A percentile compares a stretch with the other conserved stretches of the same genome.
Conservation (phyloP, 2,797 vertebrate genomes). For the Prunella strophiata region DNA sequence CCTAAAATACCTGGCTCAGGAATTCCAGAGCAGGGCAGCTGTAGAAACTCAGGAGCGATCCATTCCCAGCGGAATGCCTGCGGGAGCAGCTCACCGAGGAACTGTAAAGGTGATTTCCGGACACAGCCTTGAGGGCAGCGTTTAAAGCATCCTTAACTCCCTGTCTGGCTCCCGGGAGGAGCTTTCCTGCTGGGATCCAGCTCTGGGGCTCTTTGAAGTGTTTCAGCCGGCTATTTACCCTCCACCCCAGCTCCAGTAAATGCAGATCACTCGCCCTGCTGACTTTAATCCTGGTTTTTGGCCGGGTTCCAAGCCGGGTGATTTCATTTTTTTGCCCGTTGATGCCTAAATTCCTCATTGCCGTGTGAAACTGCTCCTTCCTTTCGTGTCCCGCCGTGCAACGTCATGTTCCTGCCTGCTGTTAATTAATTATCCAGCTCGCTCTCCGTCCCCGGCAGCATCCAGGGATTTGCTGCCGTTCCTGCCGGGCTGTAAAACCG, state of each 20-base stretch:
- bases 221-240: background rate
- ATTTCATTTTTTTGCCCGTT: background rate
- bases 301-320: background rate
- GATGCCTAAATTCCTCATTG: background rate
- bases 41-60: accelerated
- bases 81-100: accelerated
- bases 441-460: background rate
- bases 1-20: background rate
- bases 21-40: background rate
- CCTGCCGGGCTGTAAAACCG: background rate
- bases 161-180: background rate
- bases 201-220: background rate
- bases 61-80: accelerated
- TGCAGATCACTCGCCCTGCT: background rate
- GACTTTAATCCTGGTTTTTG: background rate
- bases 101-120: accelerated
- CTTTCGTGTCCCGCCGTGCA: background rate
- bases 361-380: background rate
- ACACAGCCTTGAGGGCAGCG: accelerated
- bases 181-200: background rate
- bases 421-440: background rate
- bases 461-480: background rate
- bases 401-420: background rate
- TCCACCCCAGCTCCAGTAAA: background rate
- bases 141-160: background rate